Evolutionary conservation across 1,140 invertebrate genomes (phyloP), one percentile per base, ranked within the genome.

Genomic region (Drosophila orena): DNA sequence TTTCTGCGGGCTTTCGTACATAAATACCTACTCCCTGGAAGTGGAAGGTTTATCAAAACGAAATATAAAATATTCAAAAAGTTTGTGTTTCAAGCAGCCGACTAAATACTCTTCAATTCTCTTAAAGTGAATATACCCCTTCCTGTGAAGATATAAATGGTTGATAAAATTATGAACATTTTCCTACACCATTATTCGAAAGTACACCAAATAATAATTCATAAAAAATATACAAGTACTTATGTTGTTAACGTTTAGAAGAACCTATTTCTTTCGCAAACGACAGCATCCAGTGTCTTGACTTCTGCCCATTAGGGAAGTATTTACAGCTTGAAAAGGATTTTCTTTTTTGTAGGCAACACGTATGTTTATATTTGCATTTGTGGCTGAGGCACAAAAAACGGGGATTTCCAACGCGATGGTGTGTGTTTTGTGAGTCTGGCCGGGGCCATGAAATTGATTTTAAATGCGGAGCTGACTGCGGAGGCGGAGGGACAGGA

Each of bases 351-450:
- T 77, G 75, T 52, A 46, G 40, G 35, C 73, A 34, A 20, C 55
- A 50, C 71, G 69, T 78, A 71, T 83, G 65, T 79, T 81, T 75
- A 78, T 78, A 81, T 86, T 86, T 86, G 78, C 81, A 86, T 86
- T 78, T 78, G 57, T 56, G 62, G 64, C 27, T 66, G 54, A 61
- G 52, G 61, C 56, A 72, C 49, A 83, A 62, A 68, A 66, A 66
- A 53, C 58, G 37, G 42, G 34, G 55, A 60, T 79, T 68, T 55
- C 34, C 54, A 65, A 40, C 47, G 66, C 22, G 44, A 38, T 22
- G 49, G 54, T 40, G 44, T 35, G 43, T 57, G 37, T 44, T 27
- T 58, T 58, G 49, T 52, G 46, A 43, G 57, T 72, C 14, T 57
- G 65, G 37, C 50, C 38, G n/a, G 46, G 54, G 72, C 72, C 56